Evolutionary conservation across 2,113 vertebrate species (phyloP).

Genomic region (Promerops cafer): DNA sequence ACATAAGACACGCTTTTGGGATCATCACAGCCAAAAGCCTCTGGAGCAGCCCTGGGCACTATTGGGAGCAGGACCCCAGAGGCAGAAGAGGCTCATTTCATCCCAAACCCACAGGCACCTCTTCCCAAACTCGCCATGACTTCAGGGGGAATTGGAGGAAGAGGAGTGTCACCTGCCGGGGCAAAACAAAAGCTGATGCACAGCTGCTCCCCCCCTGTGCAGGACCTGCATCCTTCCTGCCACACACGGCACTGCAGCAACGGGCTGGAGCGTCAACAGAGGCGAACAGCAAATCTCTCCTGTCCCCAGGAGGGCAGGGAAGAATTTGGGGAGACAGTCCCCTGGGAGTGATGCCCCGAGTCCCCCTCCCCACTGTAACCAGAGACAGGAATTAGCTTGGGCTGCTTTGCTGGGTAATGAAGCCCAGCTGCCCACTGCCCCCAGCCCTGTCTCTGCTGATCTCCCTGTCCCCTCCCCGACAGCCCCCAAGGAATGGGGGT

Average conservation of each 20-base stretch:
- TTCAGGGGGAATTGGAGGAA: background rate
- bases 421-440: background rate
- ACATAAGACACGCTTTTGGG: background rate
- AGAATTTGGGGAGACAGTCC: background rate
- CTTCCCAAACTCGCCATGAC: background rate
- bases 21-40: background rate
- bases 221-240: background rate
- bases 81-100: background rate
- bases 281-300: background rate
- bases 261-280: background rate
- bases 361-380: background rate
- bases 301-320: background rate
- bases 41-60: background rate
- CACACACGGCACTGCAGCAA: fast-evolving
- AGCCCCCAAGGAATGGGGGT: background rate
- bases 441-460: background rate
- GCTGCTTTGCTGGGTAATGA: background rate
- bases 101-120: background rate
- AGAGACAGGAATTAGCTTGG: background rate
- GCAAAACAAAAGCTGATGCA: background rate
- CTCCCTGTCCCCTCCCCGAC: background rate
- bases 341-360: background rate
- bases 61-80: background rate
- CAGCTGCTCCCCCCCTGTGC: background rate
- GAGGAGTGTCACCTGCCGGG: background rate